Evolutionary conservation across 2,888 invertebrate species (phyloP), one percentile per base, ranked within the genome.

Genomic region (Andrena fulva): DNA sequence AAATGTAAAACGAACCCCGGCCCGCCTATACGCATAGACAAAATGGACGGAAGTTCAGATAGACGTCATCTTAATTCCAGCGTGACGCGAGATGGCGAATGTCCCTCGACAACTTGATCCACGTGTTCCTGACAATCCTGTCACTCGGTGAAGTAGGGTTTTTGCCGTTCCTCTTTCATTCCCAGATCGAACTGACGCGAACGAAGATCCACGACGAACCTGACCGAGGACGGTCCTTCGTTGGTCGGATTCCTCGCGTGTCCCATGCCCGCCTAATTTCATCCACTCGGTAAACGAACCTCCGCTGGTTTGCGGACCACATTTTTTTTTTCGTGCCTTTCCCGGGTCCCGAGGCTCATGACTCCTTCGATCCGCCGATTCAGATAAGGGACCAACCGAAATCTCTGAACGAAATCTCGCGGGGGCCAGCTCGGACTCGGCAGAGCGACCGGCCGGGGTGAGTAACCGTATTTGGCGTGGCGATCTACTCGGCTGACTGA

Each of bases 381-480:
- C 66, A 88, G 91, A 91, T 90, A 91, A 90, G 86, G 16, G 77
- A 50, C 67, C 69, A 68, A 70, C 78, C 85, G 84, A 87, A 85
- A 86, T 78, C 83, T 85, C 86, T 75, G 81, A 78, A 66, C 85
- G 85, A 87, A 85, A 87, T 85, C 87, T 82, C 82, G 82, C 75
- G 69, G 85, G 82, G 82, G 80, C 85, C 85, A 83, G 80, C 72
- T 82, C 67, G 66, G 42, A 42, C 75, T 68, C 42, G 64, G 63
- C 64, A 70, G 74, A 16, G 33, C 75, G 52, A 67, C 82, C 81
- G 85, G 78, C 54, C 72, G 87, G 88, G 90, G 90, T 89, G 89
- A 90, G 89, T 78, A 88, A 90, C 90, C 92, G 90, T 92, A 91
- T 92, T 92, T 90, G 90, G 89, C 83, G 80, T 76, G 85, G 72